A percentile compares a stretch with the other conserved stretches of the same genome.
Evolutionary conservation across 1,140 invertebrate genomes (phyloP).

Genomic region (Sycobia sp.): DNA sequence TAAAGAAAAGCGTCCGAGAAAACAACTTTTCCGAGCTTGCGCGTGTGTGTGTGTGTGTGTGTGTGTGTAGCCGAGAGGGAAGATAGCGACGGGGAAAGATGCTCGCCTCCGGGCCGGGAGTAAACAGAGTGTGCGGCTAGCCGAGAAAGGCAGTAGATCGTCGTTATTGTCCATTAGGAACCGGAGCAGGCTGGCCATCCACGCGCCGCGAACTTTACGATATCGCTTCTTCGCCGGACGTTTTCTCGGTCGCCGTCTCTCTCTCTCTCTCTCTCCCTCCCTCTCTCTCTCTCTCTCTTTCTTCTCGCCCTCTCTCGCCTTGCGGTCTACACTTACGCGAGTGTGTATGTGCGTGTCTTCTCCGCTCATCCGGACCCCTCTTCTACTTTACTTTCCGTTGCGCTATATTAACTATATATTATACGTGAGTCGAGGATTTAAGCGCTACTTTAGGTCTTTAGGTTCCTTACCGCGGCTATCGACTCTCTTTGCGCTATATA

Average conservation of each 20-base stretch:
- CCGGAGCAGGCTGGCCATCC: conserved; percentile 37
- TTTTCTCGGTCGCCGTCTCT: too few species aligned
- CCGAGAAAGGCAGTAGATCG: conserved; percentile 46
- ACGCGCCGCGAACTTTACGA: conserved; percentile 52
- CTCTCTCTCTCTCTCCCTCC: neutral
- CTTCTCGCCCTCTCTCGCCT: neutral
- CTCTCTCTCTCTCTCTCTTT: conserved; percentile 1
- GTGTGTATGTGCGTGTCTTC: too few species aligned
- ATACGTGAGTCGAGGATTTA: conserved; percentile 5
- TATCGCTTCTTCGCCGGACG: conserved; percentile 7
- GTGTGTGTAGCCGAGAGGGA: too few species aligned
- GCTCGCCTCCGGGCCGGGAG: too few species aligned
- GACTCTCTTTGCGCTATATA: conserved; percentile 3
- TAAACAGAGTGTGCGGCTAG: conserved; percentile 13
- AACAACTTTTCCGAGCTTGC: too few species aligned
- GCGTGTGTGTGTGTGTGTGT: too few species aligned
- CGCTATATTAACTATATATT: too few species aligned
- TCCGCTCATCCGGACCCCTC: too few species aligned
- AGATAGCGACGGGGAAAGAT: too few species aligned
- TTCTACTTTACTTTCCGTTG: too few species aligned
- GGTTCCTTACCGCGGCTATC: too few species aligned
- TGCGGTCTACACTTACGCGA: neutral
- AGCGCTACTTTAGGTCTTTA: conserved; percentile 18
- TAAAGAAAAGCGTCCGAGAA: too few species aligned
- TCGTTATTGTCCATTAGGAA: conserved; percentile 58